phyloP scores from a whole-genome alignment of 2,888 invertebrate species.

The Euzophera pinguis region DNA sequence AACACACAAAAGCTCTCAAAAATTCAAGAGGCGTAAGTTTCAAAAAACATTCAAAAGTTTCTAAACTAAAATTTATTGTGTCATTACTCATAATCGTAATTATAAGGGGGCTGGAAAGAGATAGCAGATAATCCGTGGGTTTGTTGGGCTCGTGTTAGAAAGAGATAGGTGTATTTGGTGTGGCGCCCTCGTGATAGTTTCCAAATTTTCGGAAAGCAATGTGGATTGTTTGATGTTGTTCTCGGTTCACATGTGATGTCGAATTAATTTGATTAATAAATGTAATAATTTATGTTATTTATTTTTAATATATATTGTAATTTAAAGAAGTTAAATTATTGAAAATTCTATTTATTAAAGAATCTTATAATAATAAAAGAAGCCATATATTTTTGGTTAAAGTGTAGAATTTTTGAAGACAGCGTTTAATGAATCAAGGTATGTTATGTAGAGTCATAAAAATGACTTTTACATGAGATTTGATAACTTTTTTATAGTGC shows the following conservation, averaged over 20 bases:
- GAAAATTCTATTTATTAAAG: too few species aligned
- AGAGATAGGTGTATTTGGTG: slow-evolving; percentile 58
- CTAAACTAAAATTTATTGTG: slow-evolving; percentile 32
- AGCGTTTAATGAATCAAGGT: too few species aligned
- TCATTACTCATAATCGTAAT: slow-evolving; percentile 60
- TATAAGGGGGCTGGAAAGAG: slow-evolving; percentile 32
- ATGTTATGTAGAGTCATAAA: too few species aligned
- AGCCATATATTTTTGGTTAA: too few species aligned
- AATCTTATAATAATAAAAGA: too few species aligned
- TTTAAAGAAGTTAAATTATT: too few species aligned
- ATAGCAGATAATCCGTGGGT: slow-evolving; percentile 25
- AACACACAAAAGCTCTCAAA: not conserved
- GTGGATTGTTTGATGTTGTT: slow-evolving; percentile 57
- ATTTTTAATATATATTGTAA: too few species aligned
- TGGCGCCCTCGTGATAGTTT: slow-evolving; percentile 75
- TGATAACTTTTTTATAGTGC: too few species aligned
- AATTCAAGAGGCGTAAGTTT: slow-evolving; percentile 7
- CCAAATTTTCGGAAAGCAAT: slow-evolving; percentile 76
- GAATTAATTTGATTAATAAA: not conserved
- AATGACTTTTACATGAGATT: too few species aligned
- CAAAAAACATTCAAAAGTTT: slow-evolving; percentile 12
- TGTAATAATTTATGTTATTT: too few species aligned
- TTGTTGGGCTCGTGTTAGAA: slow-evolving; percentile 22
- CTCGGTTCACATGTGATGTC: slow-evolving; percentile 45
- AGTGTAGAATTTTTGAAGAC: too few species aligned